Conservation (phyloP, 2,113 vertebrate genomes). For the Pimephales promelas region DNA sequence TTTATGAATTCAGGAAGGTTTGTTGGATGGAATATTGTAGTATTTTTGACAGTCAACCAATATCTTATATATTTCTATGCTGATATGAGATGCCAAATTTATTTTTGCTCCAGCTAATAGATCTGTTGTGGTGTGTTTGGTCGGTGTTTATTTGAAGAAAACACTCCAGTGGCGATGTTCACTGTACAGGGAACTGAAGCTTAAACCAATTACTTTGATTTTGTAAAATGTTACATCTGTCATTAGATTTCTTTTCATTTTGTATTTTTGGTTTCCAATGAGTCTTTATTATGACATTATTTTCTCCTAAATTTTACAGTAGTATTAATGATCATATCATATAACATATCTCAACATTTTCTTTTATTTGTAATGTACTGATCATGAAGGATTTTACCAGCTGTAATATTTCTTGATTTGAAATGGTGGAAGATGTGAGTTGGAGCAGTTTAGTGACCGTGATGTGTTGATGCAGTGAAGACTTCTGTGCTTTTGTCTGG, state of each 20-base stretch:
- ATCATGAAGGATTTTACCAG: not conserved
- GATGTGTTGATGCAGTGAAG: not conserved
- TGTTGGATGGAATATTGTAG: slow-evolving; percentile 16
- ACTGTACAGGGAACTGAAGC: not conserved
- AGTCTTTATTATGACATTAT: not conserved
- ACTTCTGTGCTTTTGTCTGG: slow-evolving; percentile 6
- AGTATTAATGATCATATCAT: slow-evolving; percentile 1
- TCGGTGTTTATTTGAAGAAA: slow-evolving; percentile 3
- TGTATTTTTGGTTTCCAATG: not conserved
- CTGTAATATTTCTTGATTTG: not conserved
- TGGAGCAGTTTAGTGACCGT: not conserved
- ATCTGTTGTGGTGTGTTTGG: slow-evolving; percentile 7
- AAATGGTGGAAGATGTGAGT: not conserved
- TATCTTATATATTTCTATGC: slow-evolving; percentile 40
- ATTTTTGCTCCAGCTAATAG: slow-evolving; percentile 31
- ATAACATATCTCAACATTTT: not conserved
- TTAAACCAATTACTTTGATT: not conserved
- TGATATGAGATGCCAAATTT: slow-evolving; percentile 31
- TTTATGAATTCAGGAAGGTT: slow-evolving; percentile 27
- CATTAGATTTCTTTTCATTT: not conserved
- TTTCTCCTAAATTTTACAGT: not conserved
- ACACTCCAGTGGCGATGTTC: not conserved
- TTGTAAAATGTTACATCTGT: not conserved
- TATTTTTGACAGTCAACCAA: slow-evolving; percentile 36
- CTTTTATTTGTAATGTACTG: not conserved